phyloP scores from a whole-genome alignment of 1,140 invertebrate species.

The Aphelinus certus region DNA sequence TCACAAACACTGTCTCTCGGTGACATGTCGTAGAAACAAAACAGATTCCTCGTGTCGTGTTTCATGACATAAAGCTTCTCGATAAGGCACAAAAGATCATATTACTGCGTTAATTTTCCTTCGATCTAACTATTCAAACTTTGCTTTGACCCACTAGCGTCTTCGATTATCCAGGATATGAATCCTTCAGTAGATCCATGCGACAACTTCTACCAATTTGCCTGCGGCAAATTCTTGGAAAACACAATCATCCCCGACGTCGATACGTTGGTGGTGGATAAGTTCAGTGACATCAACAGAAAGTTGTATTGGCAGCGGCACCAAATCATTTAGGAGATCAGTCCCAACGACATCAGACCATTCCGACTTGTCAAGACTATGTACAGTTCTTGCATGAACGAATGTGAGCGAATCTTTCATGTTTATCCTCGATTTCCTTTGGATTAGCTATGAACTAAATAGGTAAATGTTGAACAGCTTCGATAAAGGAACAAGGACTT shows the following conservation, averaged over 20 bases:
- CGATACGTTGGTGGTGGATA: constrained; percentile 71
- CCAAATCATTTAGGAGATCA: constrained; percentile 75
- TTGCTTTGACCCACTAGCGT: constrained; percentile 61
- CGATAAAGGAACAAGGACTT: no score
- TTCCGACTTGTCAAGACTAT: constrained; percentile 79
- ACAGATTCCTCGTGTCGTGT: no score
- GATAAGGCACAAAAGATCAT: no score
- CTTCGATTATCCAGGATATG: constrained; percentile 77
- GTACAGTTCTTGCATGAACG: constrained; percentile 86
- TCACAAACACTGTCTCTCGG: no score
- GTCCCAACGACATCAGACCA: constrained; percentile 73
- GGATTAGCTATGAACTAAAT: no score
- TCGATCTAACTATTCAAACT: no score
- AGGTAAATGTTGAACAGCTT: no score
- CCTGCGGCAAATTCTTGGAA: constrained; percentile 80
- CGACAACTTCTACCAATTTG: constrained; percentile 88
- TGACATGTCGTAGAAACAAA: no score
- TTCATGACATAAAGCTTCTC: no score
- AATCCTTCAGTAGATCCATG: constrained; percentile 82
- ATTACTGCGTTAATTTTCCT: no score
- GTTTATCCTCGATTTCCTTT: no score
- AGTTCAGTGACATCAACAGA: constrained; percentile 82
- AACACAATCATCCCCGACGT: constrained; percentile 71
- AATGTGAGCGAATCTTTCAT: constrained; percentile 68
- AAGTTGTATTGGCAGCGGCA: constrained; percentile 81